These are phyloP conservation scores for Apteryx mantelli DNA, from an alignment of 2,113 vertebrate genomes.

Conservation along the genomic window DNA sequence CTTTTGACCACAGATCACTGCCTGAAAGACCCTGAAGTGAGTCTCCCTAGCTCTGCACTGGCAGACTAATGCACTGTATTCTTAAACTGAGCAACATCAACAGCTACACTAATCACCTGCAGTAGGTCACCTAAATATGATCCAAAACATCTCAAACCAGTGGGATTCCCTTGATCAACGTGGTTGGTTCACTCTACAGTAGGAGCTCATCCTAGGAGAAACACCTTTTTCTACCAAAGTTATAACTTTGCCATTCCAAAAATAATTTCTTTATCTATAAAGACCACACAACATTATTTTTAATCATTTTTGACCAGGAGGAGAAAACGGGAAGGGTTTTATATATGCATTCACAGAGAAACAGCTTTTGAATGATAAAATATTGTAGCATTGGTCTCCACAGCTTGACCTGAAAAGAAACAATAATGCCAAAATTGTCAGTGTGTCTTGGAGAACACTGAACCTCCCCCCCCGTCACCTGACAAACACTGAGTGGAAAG, in stretches of 20 bases:
- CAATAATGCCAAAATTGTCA: background rate
- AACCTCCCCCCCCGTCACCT: rapidly evolving
- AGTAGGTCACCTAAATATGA: background rate
- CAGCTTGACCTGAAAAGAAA: background rate
- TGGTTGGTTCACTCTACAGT: background rate
- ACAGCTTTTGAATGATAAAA: background rate
- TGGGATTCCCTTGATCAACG: background rate
- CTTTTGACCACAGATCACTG: background rate
- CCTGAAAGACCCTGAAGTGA: background rate
- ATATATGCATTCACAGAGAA: background rate
- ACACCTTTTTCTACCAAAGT: background rate
- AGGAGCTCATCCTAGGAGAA: background rate
- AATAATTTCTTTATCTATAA: background rate
- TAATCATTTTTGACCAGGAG: background rate
- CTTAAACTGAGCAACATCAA: background rate
- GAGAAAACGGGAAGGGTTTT: background rate
- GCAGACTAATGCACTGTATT: background rate
- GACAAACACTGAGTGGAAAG: background rate
- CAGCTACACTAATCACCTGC: background rate
- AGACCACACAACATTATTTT: background rate
- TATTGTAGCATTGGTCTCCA: background rate
- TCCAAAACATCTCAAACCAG: background rate
- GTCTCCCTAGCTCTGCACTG: background rate
- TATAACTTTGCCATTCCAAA: background rate
- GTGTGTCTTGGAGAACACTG: background rate